These are phyloP conservation scores for Cephus rjabovi DNA, from an alignment of 2,888 invertebrate genomes.

Conservation along the genomic window DNA sequence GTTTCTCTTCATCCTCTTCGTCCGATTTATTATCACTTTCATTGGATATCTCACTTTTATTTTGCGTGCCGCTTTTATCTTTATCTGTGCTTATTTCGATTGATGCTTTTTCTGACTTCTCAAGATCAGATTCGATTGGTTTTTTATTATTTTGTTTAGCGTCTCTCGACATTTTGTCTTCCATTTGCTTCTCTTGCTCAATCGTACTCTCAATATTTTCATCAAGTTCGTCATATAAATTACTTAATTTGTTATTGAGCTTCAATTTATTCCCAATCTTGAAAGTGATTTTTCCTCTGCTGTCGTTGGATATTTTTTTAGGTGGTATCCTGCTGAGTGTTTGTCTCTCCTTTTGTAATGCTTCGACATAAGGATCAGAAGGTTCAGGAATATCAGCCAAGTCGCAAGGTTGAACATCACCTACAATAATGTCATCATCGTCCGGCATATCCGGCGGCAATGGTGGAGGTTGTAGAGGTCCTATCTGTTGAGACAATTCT, in stretches of 20 bases:
- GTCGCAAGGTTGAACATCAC: constrained; percentile 56
- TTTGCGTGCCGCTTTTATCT: constrained; percentile 14
- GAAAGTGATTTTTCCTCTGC: constrained; percentile 61
- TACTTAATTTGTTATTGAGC: constrained; percentile 56
- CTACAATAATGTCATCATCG: constrained; percentile 55
- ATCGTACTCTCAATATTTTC: constrained; percentile 46
- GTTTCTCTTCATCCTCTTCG: constrained; percentile 49
- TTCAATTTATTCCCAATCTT: constrained; percentile 58
- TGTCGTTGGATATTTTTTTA: constrained; percentile 57
- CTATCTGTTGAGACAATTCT: constrained; percentile 60
- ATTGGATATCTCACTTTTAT: constrained; percentile 8
- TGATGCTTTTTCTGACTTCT: constrained; percentile 6
- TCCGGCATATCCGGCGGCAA: constrained; percentile 51
- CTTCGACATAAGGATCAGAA: constrained; percentile 57
- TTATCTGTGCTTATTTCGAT: constrained; percentile 34
- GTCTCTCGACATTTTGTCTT: constrained; percentile 20
- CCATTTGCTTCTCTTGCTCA: constrained; percentile 40
- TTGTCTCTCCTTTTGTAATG: constrained; percentile 58
- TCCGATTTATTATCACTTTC: constrained; percentile 33
- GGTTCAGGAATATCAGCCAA: constrained; percentile 59
- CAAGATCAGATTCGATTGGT: constrained; percentile 12
- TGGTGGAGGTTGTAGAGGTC: constrained; percentile 55
- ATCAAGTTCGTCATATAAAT: constrained; percentile 56
- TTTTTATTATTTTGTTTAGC: constrained; percentile 14
- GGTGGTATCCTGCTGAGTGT: constrained; percentile 56